phyloP scores from a whole-genome alignment of 2,797 vertebrate genomes.

The Carapus acus region DNA sequence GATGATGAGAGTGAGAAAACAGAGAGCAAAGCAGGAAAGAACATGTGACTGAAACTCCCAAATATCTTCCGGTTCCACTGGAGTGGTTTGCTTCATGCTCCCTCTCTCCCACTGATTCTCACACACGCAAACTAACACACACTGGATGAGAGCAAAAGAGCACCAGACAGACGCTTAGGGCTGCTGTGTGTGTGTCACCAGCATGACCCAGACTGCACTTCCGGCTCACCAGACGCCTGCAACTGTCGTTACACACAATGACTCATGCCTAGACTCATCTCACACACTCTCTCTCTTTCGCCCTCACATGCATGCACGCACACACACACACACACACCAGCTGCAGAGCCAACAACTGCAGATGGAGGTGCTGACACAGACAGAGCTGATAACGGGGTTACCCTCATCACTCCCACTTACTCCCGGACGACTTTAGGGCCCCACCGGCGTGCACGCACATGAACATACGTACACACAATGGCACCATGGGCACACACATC shows the following conservation, averaged over 20 bases:
- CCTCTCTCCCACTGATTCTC: constrained; percentile 14
- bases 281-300: constrained; percentile 41
- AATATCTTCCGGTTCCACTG: constrained; percentile 6
- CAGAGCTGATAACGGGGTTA: constrained; percentile 68
- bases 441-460: constrained; percentile 23
- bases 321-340: constrained; percentile 36
- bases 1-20: background rate
- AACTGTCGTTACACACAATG: constrained; percentile 52
- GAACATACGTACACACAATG: constrained; percentile 11
- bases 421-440: constrained; percentile 47
- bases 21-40: constrained; percentile 1
- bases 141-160: constrained; percentile 3
- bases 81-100: background rate
- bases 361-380: constrained; percentile 70
- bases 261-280: constrained; percentile 24
- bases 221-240: constrained; percentile 70
- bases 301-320: constrained; percentile 22
- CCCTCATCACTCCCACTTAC: constrained; percentile 64
- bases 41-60: background rate
- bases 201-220: constrained; percentile 75
- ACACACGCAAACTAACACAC: constrained; percentile 14
- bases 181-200: constrained; percentile 72
- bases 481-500: constrained; percentile 20
- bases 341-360: constrained; percentile 76
- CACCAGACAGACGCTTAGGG: constrained; percentile 35